Evolutionary conservation across 35 echinoderm and acorn worm species (phyloP).

Genomic region (Acanthaster planci): DNA sequence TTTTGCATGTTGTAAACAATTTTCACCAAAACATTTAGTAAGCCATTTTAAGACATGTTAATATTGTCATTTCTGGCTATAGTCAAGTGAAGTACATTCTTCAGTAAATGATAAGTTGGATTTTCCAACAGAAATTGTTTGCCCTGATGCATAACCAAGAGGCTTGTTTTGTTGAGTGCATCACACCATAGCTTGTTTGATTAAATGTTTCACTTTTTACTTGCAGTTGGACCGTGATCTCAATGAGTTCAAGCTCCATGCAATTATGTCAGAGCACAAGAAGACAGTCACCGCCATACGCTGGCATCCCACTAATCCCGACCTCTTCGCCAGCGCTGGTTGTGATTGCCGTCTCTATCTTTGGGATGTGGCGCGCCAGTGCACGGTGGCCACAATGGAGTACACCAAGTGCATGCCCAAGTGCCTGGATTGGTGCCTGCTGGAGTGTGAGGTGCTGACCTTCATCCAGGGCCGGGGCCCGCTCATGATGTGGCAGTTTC

Average conservation of each 20-base stretch:
- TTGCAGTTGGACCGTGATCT: constrained; percentile 80
- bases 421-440: constrained; percentile 75
- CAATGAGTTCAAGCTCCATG: constrained; percentile 91
- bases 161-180: no score
- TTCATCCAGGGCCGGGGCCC: constrained; percentile 78
- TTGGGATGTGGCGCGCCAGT: constrained; percentile 87
- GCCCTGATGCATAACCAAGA: no score
- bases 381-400: constrained; percentile 55
- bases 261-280: constrained; percentile 97
- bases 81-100: no score
- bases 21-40: no score
- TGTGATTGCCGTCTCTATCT: constrained; percentile 75
- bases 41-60: no score
- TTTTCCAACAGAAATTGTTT: no score
- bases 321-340: constrained; percentile 86
- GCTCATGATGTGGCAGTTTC: constrained; percentile 73
- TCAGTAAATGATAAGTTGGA: no score
- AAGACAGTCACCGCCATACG: constrained; percentile 92
- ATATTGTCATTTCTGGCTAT: no score
- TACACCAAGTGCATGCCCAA: constrained; percentile 56
- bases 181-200: no score
- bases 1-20: no score
- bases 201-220: not conserved
- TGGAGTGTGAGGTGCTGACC: constrained; percentile 58
- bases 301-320: constrained; percentile 83